Conservation (phyloP, 2,888 invertebrate species). For the Ditylenchus weischeri region DNA sequence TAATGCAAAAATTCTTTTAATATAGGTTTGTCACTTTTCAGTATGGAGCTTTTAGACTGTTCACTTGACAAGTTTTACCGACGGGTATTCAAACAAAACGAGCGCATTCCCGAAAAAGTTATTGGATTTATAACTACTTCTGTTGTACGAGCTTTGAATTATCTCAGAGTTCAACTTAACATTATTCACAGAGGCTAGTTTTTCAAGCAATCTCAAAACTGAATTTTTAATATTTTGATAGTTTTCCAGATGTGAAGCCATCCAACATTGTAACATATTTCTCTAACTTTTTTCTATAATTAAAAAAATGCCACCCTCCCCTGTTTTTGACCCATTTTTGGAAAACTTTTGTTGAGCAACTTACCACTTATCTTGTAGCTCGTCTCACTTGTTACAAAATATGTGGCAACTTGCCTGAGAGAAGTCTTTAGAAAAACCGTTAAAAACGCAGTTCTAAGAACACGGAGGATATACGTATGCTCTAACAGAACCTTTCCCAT, state of each 20-base stretch:
- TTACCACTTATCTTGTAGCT: too few relatives aligned
- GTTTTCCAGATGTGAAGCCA: constrained; percentile 81
- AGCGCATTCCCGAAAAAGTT: constrained; percentile 87
- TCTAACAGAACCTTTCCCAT: too few relatives aligned
- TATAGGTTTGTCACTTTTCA: too few relatives aligned
- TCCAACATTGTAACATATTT: constrained; percentile 74
- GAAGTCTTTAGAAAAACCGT: too few relatives aligned
- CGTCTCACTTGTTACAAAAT: too few relatives aligned
- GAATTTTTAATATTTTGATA: neutral
- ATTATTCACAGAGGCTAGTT: constrained; percentile 78
- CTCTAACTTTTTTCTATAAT: too few relatives aligned
- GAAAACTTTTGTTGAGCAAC: too few relatives aligned
- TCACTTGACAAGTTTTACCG: constrained; percentile 94
- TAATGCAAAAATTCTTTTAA: constrained; percentile 7
- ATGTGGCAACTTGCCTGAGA: too few relatives aligned
- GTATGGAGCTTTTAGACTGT: constrained; percentile 95
- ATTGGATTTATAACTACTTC: constrained; percentile 94
- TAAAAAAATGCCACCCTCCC: neutral
- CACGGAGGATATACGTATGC: too few relatives aligned
- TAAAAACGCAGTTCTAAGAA: too few relatives aligned
- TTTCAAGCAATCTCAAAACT: neutral
- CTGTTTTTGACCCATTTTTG: neutral
- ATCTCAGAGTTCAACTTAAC: constrained; percentile 82
- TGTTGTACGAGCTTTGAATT: constrained; percentile 89
- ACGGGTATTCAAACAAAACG: constrained; percentile 81